phyloP scores from a whole-genome alignment of 2,888 invertebrate genomes.

The Sinotaia quadrata region DNA sequence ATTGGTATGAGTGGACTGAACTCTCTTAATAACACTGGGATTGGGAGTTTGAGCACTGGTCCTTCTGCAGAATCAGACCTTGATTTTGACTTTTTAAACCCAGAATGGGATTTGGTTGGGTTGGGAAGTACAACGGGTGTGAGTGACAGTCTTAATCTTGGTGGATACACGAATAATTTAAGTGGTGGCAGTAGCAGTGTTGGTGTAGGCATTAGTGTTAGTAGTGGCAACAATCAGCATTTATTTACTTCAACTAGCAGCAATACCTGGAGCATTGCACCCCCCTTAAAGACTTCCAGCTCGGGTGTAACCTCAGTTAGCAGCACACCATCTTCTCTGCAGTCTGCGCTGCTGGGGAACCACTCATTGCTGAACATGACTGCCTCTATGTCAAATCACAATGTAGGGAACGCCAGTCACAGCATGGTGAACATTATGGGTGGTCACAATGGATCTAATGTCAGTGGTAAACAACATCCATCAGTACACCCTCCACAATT shows the following conservation, averaged over 20 bases:
- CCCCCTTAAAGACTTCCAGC: constrained; percentile 17
- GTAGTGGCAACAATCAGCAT: neutral
- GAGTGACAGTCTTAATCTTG: neutral
- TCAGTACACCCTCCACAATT: neutral
- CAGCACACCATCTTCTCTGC: constrained; percentile 29
- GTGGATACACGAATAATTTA: neutral
- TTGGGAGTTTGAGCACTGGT: neutral
- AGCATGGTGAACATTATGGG: constrained; percentile 1
- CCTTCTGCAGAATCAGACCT: constrained; percentile 8
- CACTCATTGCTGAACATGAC: constrained; percentile 7
- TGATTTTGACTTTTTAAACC: constrained; percentile 25
- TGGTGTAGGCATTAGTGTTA: neutral
- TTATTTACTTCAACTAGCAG: neutral
- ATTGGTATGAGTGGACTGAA: constrained; percentile 9
- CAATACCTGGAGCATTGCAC: neutral
- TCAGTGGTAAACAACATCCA: constrained; percentile 6
- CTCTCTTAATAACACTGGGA: neutral
- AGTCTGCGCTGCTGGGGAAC: constrained; percentile 30
- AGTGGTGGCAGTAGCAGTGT: neutral
- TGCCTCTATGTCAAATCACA: neutral
- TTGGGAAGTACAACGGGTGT: too few species aligned
- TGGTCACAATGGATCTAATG: neutral
- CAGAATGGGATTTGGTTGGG: constrained; percentile 22
- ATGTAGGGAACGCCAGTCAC: neutral
- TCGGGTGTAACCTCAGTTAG: constrained; percentile 18